phyloP scores from a whole-genome alignment of 23 tunicate species.

The Halocynthia roretzi region DNA sequence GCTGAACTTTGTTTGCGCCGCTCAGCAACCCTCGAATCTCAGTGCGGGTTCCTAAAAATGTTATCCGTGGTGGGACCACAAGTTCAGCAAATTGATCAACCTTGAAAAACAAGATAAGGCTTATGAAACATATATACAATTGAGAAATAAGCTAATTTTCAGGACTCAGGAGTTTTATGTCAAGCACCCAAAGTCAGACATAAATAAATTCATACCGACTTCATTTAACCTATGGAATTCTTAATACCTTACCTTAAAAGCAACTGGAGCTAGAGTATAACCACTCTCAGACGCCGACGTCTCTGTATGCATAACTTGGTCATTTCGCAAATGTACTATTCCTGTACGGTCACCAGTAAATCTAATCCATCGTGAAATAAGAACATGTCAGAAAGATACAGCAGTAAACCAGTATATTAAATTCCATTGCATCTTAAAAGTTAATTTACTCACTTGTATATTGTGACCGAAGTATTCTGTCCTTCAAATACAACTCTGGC shows the following conservation, averaged over 20 bases:
- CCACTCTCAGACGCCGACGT: conserved; percentile 1
- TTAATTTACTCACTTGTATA: conserved; percentile 11
- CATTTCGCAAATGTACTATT: conserved; percentile 10
- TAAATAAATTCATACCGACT: too few relatives aligned
- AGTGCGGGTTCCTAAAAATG: conserved; percentile 15
- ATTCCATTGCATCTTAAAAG: too few relatives aligned
- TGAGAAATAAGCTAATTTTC: too few relatives aligned
- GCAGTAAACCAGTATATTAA: too few relatives aligned
- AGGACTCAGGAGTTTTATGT: too few relatives aligned
- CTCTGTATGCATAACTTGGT: conserved; percentile 12
- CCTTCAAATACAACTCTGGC: conserved; percentile 20
- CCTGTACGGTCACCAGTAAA: conserved; percentile 29
- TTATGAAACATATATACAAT: background rate
- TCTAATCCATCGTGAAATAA: background rate
- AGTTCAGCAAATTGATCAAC: conserved; percentile 16
- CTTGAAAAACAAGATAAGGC: conserved; percentile 3
- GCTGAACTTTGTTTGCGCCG: conserved; percentile 22
- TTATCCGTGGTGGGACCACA: conserved; percentile 14
- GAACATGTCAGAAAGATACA: too few relatives aligned
- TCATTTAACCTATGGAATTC: too few relatives aligned
- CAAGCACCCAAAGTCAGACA: too few relatives aligned
- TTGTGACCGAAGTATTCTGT: conserved; percentile 4
- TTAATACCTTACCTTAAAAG: conserved; percentile 1
- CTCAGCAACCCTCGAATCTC: conserved; percentile 4
- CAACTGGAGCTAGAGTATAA: conserved; percentile 24